Conservation (phyloP, 2,797 vertebrate genomes). For the Cyclopterus lumpus region DNA sequence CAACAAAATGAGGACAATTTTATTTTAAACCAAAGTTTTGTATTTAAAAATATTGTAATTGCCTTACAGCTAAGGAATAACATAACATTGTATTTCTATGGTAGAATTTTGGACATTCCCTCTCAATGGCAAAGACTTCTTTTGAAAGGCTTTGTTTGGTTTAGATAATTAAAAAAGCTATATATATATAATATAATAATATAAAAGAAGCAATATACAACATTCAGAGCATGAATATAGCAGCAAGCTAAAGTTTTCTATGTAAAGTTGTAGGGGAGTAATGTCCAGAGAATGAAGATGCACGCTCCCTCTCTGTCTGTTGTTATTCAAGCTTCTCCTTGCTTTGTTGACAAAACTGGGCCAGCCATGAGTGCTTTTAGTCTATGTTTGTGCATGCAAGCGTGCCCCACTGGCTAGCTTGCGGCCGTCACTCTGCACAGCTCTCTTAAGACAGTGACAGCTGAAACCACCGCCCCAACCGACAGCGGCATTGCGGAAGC, state of each 20-base stretch:
- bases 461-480: neutral
- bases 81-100: neutral
- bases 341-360: neutral
- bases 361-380: neutral
- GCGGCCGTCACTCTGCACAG: neutral
- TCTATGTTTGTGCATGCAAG: neutral
- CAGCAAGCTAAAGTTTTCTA: neutral
- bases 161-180: neutral
- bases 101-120: neutral
- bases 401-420: neutral
- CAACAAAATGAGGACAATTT: conserved; percentile 24
- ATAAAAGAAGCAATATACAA: neutral
- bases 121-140: neutral
- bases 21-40: conserved; percentile 25
- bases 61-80: neutral
- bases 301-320: neutral
- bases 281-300: neutral
- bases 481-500: neutral
- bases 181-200: no score
- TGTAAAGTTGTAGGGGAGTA: neutral
- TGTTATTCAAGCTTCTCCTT: neutral
- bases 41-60: neutral
- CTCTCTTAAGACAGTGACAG: neutral
- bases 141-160: neutral
- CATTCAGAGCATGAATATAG: neutral